These are phyloP conservation scores for Calidris pugnax DNA, from an alignment of 2,113 vertebrate species.

Conservation along the genomic window DNA sequence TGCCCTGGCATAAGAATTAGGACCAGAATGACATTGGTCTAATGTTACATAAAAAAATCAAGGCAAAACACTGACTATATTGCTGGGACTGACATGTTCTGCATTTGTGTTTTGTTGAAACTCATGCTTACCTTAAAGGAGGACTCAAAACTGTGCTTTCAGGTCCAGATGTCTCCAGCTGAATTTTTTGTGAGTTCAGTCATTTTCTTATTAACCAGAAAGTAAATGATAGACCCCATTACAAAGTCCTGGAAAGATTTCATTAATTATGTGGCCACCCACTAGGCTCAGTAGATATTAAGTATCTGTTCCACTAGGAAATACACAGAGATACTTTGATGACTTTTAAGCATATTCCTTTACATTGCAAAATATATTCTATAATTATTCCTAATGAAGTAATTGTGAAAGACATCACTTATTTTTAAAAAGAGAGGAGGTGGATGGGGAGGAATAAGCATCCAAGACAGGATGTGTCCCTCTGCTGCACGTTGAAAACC, in stretches of 20 bases:
- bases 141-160: neutral
- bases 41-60: neutral
- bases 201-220: slow-evolving; percentile 25
- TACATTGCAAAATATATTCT: neutral
- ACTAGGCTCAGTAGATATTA: neutral
- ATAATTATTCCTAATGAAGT: neutral
- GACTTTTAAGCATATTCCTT: neutral
- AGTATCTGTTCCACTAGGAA: neutral
- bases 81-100: neutral
- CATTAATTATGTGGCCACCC: neutral
- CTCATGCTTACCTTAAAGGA: neutral
- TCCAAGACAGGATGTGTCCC: neutral
- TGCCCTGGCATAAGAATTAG: neutral
- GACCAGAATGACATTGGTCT: neutral
- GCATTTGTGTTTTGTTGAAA: neutral
- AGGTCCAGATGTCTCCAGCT: neutral
- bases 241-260: neutral
- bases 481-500: neutral
- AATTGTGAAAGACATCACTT: neutral
- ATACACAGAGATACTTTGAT: neutral
- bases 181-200: neutral
- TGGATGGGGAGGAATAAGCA: neutral
- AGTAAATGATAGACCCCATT: neutral
- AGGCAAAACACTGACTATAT: neutral
- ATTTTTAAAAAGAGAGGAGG: neutral